A percentile compares a stretch with the other conserved stretches of the same genome.
These are phyloP conservation scores for Acanthisitta chloris DNA, from an alignment of 2,113 vertebrate species.

Conservation along the genomic window DNA sequence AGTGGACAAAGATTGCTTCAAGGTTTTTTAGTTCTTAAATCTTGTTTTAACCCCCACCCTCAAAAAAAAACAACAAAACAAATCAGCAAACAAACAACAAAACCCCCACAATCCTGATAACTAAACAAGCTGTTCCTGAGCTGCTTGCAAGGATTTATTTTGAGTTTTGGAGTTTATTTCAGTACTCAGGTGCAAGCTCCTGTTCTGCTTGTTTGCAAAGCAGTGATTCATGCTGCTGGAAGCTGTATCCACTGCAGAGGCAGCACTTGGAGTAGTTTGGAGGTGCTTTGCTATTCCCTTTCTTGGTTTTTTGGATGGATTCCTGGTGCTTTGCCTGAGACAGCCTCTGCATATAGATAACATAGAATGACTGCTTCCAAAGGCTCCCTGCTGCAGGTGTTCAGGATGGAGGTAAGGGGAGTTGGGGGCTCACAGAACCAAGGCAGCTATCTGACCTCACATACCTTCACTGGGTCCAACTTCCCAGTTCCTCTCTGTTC, in stretches of 20 bases:
- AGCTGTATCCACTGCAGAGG: neutral
- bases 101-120: neutral
- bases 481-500: neutral
- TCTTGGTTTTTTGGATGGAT: neutral
- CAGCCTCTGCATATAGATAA: neutral
- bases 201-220: neutral
- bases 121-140: neutral
- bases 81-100: too few relatives aligned
- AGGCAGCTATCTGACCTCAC: neutral
- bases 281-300: neutral
- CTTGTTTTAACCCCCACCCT: neutral
- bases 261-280: neutral
- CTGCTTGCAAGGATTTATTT: neutral
- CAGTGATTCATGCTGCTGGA: neutral
- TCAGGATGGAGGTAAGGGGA: neutral
- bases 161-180: neutral
- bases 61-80: neutral
- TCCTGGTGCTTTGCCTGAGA: neutral
- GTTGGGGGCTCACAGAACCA: neutral
- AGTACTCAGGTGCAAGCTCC: neutral
- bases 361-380: neutral
- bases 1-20: neutral
- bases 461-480: neutral
- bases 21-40: neutral
- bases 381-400: neutral